phyloP scores from a whole-genome alignment of 2,888 invertebrate species.

The Alitta virens region DNA sequence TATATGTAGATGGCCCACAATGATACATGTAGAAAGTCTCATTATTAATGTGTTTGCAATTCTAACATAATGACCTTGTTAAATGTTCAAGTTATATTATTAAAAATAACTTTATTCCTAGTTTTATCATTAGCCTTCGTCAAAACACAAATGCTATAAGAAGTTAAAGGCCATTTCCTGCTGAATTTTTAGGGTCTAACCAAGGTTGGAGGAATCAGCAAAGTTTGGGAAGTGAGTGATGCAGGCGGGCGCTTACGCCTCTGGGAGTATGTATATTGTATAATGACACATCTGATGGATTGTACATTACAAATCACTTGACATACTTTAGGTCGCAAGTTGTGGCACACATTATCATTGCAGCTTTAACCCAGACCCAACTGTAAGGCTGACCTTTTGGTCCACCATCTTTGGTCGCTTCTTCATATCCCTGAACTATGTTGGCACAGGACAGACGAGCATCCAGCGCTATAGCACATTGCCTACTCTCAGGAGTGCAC shows the following conservation, averaged over 20 bases:
- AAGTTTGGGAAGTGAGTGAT: conserved; percentile 8
- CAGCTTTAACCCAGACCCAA: conserved; percentile 15
- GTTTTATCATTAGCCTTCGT: no score
- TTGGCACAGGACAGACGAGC: conserved; percentile 13
- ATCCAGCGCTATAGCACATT: conserved; percentile 12
- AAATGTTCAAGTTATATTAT: no score
- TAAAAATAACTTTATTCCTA: no score
- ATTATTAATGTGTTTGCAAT: no score
- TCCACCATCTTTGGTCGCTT: conserved; percentile 15
- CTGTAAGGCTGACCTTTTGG: conserved; percentile 15
- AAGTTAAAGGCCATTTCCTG: no score
- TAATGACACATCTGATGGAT: not conserved
- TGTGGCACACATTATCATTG: no score
- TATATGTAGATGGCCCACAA: no score
- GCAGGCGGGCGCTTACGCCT: conserved; percentile 9
- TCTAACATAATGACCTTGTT: no score
- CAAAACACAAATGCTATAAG: no score
- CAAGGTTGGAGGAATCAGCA: conserved; percentile 12
- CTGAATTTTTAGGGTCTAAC: conserved; percentile 15
- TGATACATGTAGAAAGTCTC: no score
- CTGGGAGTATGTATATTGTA: conserved; percentile 4
- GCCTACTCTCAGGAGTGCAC: conserved; percentile 1
- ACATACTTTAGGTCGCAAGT: no score
- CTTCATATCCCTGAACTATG: conserved; percentile 11
- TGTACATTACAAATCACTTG: no score